Conservation (phyloP, 2,888 invertebrate genomes). For the Boloria selene region DNA sequence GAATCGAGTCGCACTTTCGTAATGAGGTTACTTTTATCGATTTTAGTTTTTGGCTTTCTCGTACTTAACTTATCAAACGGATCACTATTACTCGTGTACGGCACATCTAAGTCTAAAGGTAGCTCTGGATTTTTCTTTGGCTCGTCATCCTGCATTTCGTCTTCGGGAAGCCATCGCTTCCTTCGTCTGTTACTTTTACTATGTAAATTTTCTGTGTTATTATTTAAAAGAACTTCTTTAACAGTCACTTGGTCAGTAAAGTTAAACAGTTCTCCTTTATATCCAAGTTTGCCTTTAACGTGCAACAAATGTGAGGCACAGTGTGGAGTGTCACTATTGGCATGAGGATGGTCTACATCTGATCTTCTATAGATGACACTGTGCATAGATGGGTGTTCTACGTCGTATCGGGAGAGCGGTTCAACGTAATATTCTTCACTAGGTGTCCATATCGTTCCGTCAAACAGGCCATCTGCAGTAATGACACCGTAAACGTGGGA, state of each 20-base stretch:
- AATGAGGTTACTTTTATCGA: constrained; percentile 79
- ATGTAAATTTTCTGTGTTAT: constrained; percentile 65
- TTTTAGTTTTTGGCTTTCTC: constrained; percentile 78
- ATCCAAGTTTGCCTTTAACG: constrained; percentile 65
- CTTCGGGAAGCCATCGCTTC: constrained; percentile 87
- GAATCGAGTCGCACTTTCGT: constrained; percentile 79
- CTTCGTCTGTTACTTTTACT: constrained; percentile 70
- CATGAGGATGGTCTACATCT: constrained; percentile 85
- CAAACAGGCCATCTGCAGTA: constrained; percentile 93
- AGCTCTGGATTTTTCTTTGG: constrained; percentile 84
- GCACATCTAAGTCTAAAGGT: constrained; percentile 85
- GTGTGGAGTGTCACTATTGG: constrained; percentile 56
- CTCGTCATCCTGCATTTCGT: constrained; percentile 82
- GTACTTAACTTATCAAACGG: constrained; percentile 74
- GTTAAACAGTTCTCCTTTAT: constrained; percentile 68
- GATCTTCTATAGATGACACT: constrained; percentile 92
- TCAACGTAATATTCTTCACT: constrained; percentile 93
- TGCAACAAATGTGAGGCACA: constrained; percentile 85
- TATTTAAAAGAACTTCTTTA: constrained; percentile 56
- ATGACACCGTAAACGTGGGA: constrained; percentile 93
- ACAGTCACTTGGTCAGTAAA: constrained; percentile 60
- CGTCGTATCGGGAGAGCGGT: constrained; percentile 86
- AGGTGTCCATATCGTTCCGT: constrained; percentile 91
- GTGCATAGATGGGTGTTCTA: constrained; percentile 84
- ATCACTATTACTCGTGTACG: constrained; percentile 84